phyloP scores from a whole-genome alignment of 2,888 invertebrate genomes.

The Spatulosminthurus flaviceps region DNA sequence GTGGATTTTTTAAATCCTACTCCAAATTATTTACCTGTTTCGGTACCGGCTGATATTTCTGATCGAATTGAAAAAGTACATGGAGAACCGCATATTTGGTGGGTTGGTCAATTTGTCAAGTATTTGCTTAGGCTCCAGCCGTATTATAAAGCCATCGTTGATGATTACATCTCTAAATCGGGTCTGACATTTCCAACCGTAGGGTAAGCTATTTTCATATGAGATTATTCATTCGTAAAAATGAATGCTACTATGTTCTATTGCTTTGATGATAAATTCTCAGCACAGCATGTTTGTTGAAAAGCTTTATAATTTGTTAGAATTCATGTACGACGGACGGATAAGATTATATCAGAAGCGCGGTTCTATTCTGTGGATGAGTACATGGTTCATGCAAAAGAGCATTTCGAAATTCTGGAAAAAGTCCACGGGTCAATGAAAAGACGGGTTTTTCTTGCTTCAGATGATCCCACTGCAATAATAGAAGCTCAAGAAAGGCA shows the following conservation, averaged over 20 bases:
- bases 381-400: constrained; percentile 78
- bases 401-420: constrained; percentile 83
- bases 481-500: constrained; percentile 69
- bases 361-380: constrained; percentile 89
- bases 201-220: constrained; percentile 84
- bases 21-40: constrained; percentile 86
- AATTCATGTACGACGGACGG: constrained; percentile 78
- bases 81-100: constrained; percentile 97
- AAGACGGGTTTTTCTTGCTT: constrained; percentile 84
- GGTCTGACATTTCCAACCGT: constrained; percentile 88
- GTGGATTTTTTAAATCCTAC: constrained; percentile 89
- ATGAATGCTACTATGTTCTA: no score
- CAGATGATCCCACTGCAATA: constrained; percentile 89
- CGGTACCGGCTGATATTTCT: constrained; percentile 90
- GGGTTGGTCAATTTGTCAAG: constrained; percentile 95
- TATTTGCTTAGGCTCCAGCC: constrained; percentile 86
- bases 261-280: no score
- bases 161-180: constrained; percentile 79
- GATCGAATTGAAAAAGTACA: constrained; percentile 81
- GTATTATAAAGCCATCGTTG: constrained; percentile 74
- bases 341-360: constrained; percentile 93
- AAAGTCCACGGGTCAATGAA: constrained; percentile 69
- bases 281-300: no score
- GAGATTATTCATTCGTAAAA: no score
- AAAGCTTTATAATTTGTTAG: constrained; percentile 68